Base-by-base conservation (phyloP, 2,113 vertebrate genomes). In the Syrmaticus mikado region DNA sequence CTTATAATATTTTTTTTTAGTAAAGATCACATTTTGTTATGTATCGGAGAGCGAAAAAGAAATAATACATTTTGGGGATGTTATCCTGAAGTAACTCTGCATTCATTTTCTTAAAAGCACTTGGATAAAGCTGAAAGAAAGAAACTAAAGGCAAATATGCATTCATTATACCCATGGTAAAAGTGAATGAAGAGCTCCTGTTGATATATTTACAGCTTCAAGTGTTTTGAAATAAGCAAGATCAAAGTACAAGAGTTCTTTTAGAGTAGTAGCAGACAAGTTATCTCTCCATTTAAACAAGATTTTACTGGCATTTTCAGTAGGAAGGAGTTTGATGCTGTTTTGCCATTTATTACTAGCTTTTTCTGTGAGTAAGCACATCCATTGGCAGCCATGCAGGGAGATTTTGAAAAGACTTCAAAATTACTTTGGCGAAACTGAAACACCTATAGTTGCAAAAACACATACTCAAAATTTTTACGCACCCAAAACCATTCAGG, bases 341-440 rank as follows among this genome's bases (percentile, higher is more conserved):
- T 82, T 81, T 92, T 95, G 50, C 76, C 61, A 78, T 86, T 60
- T 92, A 38, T 83, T 92, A 60, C 57, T 55, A 34, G 73, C 70
- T 94, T 93, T 85, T 83, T n/a, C 68, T 94, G 43, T 83, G 88
- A 90, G 65, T 25, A 88, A 93, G 73, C 76, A 71, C 68, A 90
- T 93, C 79, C 80, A 81, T 85, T 88, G 72, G 82, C 92, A 94
- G 55, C 21, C 22, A 11, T 3, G 10, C 48, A 72, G 25, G 66
- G 36, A 82, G 74, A 68, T 66, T 81, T 95, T 78, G 75, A 76
- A 74, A 94, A 68, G 22, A 9, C 78, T 64, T 90, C 43, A 57
- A 32, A 87, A 86, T 84, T 78, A 68, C 78, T 89, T 86, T 90
- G 81, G 86, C 66, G 87, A 93, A 83, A 1, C 19, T 0, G 1